A percentile compares a stretch with the other conserved stretches of the same genome.
Conservation (phyloP, 2,113 vertebrate genomes). For the Cettia cetti region DNA sequence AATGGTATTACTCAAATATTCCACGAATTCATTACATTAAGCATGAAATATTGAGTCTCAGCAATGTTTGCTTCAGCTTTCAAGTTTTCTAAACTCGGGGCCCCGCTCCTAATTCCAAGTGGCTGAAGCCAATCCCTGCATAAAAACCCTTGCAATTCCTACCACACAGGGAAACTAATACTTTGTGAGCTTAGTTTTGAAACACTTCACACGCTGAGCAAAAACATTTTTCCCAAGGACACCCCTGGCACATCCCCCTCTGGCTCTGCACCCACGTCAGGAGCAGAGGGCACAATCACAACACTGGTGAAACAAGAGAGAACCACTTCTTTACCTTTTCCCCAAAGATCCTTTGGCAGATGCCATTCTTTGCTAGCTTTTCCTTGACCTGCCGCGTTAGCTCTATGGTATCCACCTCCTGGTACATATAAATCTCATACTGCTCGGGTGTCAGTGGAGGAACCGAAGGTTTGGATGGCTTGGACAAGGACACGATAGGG, state of each 20-base stretch:
- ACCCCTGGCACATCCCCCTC: not conserved
- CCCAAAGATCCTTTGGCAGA: constrained; percentile 91
- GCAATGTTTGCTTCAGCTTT: not conserved
- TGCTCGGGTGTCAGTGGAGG: constrained; percentile 88
- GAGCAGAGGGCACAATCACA: not conserved
- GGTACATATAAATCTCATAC: constrained; percentile 94
- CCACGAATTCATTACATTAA: constrained; percentile 9
- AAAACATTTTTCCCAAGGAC: not conserved
- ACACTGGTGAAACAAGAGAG: constrained; percentile 23
- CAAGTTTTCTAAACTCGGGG: not conserved
- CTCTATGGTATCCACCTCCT: constrained; percentile 90
- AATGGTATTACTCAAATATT: constrained; percentile 30
- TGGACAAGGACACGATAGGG: constrained; percentile 78
- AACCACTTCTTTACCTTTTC: constrained; percentile 82
- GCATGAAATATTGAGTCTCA: not conserved
- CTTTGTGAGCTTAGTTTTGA: not conserved
- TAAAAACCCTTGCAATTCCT: not conserved
- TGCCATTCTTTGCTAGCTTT: constrained; percentile 92
- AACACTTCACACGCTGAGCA: not conserved
- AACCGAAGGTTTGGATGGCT: constrained; percentile 83
- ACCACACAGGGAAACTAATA: fast-evolving
- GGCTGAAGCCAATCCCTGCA: not conserved
- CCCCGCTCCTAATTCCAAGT: not conserved
- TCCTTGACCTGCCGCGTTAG: constrained; percentile 91
- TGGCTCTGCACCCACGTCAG: not conserved